Evolutionary conservation across 2,797 vertebrate genomes (phyloP), one percentile per base, ranked within the genome.

Genomic region (Sebastes aleutianus): DNA sequence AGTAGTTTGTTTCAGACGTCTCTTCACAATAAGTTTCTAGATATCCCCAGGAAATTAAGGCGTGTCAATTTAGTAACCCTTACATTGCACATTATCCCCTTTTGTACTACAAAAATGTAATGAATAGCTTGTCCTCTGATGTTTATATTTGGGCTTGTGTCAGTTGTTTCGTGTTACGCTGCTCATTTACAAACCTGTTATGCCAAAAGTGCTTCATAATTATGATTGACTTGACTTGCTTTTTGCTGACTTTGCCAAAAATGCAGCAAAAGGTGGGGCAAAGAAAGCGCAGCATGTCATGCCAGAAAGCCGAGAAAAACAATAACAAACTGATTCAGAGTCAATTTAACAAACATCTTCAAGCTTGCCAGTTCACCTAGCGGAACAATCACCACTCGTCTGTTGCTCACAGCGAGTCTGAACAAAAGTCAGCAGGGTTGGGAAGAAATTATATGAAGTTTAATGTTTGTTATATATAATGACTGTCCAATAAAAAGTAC

Each of bases 161-260:
- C 32, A 43, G 57, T 70, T 82, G 13, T 47, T 22, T 7, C 70
- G 24, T 82, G 10, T 47, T 22, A 9, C 64, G 8, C 11, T 5
- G 0, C 14, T 63, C 16, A 18, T 26, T 22, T 24, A 32, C 1
- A 47, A 67, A 62, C 63, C 34, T 3, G 54, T 73, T 79, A 11
- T 31, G 4, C n/a, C 3, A 27, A 22, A 67, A 66, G 50, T 26
- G 22, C 22, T 27, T 53, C 69, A 31, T 62, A 9, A 34, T 68
- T n/a, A 16, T 18, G 61, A 73, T 59, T 67, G 70, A 84, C 39
- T 74, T 20, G 18, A 78, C 34, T 75, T 47, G 53, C 2, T 50
- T 69, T 74, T 73, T 58, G 67, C 61, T 54, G 53, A 72, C 68
- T 61, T 18, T 73, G 71, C 67, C 76, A 43, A 47, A 84, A 74